These are phyloP conservation scores for Crambe crambe DNA, from an alignment of 37 sponge, comb jelly and placozoan species.

Conservation along the genomic window DNA sequence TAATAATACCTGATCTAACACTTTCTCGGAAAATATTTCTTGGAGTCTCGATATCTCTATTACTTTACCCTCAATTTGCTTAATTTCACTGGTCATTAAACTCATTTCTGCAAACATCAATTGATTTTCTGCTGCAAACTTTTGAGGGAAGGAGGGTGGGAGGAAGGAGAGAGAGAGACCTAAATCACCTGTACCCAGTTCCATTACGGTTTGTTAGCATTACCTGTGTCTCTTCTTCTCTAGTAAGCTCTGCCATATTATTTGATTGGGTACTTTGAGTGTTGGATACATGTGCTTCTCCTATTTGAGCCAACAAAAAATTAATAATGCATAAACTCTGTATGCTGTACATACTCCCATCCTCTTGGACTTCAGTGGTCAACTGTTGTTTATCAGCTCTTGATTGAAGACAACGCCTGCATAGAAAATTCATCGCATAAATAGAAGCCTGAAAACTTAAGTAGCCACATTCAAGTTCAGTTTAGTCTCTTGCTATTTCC, in stretches of 20 bases:
- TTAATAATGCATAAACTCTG: no score
- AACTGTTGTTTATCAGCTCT: no score
- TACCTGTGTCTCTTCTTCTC: conserved; percentile 16
- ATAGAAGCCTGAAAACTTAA: no score
- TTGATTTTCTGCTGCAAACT: conserved; percentile 83
- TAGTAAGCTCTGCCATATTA: conserved; percentile 17
- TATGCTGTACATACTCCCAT: no score
- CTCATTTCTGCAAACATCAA: conserved; percentile 61
- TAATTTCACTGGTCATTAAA: conserved; percentile 72
- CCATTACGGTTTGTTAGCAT: not conserved
- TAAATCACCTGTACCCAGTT: not conserved
- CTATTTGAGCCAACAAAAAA: no score
- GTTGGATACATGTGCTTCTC: not conserved
- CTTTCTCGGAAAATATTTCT: conserved; percentile 87
- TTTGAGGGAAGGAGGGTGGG: no score
- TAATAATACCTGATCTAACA: conserved; percentile 67
- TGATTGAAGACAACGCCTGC: no score
- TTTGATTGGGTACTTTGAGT: not conserved
- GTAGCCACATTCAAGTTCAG: no score
- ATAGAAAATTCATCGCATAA: no score
- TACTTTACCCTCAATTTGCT: conserved; percentile 88
- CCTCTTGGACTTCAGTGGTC: no score
- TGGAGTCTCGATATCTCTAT: conserved; percentile 84
- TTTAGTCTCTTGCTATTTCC: no score
- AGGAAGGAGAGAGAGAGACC: not conserved